Percentiles rank a stretch among this genome's conserved stretches.
Conservation (phyloP, 2,888 invertebrate species). For the Imbricaverruca yamaguchii region DNA sequence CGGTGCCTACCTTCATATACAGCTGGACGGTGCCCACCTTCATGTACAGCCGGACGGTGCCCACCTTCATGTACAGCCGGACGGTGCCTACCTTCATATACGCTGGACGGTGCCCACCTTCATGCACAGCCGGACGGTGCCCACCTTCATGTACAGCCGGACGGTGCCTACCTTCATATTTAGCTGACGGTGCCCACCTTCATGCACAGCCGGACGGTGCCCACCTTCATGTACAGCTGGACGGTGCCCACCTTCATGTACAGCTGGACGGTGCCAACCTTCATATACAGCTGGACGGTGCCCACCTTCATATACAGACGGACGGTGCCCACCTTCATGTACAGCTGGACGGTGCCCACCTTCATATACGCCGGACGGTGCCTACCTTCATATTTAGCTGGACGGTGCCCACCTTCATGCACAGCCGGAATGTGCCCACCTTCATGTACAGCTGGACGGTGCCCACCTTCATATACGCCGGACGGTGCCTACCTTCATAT, state of each 20-base stretch:
- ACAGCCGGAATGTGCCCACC: no score
- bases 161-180: no score
- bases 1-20: conserved; percentile 98
- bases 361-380: conserved; percentile 98
- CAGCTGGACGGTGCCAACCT: no score
- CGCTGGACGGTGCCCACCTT: conserved; percentile 95
- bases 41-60: no score
- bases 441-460: conserved; percentile 99
- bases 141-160: conserved; percentile 98
- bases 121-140: no score
- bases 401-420: conserved; percentile 99
- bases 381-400: conserved; percentile 99
- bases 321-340: conserved; percentile 99
- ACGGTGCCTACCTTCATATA: conserved; percentile 99
- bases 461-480: no score
- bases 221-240: conserved; percentile 98
- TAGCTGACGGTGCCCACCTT: no score
- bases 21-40: conserved; percentile 98
- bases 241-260: conserved; percentile 99
- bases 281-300: conserved; percentile 98
- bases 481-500: no score
- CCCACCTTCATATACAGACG: conserved; percentile 99
- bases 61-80: conserved; percentile 98
- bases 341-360: conserved; percentile 92
- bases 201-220: conserved; percentile 98